Evolutionary conservation across 2,113 vertebrate genomes (phyloP).

Genomic region (Orientallactaga bullata): DNA sequence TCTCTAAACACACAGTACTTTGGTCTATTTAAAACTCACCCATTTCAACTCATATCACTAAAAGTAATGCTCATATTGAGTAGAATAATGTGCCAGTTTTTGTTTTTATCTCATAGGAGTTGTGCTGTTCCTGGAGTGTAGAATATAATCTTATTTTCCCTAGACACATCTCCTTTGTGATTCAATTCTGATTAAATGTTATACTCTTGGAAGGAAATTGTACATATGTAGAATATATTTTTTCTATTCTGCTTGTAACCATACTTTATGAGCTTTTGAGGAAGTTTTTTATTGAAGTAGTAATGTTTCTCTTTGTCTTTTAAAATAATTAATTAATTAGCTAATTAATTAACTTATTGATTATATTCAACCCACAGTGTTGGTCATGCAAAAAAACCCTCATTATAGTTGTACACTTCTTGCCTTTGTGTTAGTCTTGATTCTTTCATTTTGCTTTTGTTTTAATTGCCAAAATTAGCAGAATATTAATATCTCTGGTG

Average conservation of each 20-base stretch:
- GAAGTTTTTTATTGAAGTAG: not conserved
- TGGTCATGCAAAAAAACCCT: not conserved
- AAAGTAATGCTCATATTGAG: not conserved
- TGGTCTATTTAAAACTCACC: not conserved
- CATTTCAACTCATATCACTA: not conserved
- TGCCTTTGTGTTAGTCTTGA: not conserved
- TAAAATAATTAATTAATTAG: not conserved
- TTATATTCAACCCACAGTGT: not conserved
- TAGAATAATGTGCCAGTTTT: not conserved
- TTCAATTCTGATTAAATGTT: not conserved
- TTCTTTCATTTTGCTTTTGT: not conserved
- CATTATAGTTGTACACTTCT: not conserved
- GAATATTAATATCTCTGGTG: not conserved
- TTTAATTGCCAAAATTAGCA: not conserved
- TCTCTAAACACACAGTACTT: not conserved
- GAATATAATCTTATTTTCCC: constrained; percentile 5
- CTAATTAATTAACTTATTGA: not conserved
- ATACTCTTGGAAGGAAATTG: constrained; percentile 1
- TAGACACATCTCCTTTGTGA: not conserved
- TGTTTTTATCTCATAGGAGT: not conserved
- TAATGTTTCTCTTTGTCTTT: not conserved
- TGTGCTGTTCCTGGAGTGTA: not conserved
- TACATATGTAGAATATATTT: not conserved
- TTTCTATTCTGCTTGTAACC: not conserved
- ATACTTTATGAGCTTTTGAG: not conserved